Base-by-base conservation (phyloP, 2,888 invertebrate species). In the Cynaeus angustus region DNA sequence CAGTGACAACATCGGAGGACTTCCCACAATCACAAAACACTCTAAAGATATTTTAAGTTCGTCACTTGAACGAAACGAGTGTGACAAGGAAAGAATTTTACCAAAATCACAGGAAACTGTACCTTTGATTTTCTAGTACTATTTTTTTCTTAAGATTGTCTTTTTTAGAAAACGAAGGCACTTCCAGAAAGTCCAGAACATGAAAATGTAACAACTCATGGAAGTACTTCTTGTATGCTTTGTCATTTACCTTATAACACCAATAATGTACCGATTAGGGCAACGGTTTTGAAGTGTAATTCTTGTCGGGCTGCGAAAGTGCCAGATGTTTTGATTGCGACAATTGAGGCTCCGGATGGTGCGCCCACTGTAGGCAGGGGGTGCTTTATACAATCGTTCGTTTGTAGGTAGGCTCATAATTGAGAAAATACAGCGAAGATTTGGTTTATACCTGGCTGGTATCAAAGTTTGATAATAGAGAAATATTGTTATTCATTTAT, bases 281-380 rank as follows among this genome's bases (percentile, higher is more conserved):
- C 93, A 38, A 91, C 90, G 76, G 88, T 93, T 77, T 87, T 90
- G 38, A 91, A 91, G 79, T 96, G 96, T 84, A 86, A 88, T 6
- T 84, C 93, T 14, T 94, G 94, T 86, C 88, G 88, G 90, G 75
- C 92, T 68, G 93, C 92, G 0, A 93, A 93, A 73, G 98, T 98
- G 0, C 97, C 98, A 0, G 96, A 98, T 78, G 93, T 98, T 0
- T 83, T 98, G 45, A 89, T 98, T 77, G 92, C 96, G 3, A 97
- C 98, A 0, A 91, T 97, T 66, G 94, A 97, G 76, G 91, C 94
- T 50, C 96, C 96, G 0, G 90, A 89, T 71, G 90, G 89, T 16
- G 86, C 97, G 41, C 90, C 91, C 0, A 91, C 92, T 0, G 89
- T 92, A 50, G 93, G 95, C 0, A 89, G 90, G 75, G 88, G 89